Evolutionary conservation across 2,888 invertebrate genomes (phyloP).

Genomic region (Temnothorax unifasciatus): DNA sequence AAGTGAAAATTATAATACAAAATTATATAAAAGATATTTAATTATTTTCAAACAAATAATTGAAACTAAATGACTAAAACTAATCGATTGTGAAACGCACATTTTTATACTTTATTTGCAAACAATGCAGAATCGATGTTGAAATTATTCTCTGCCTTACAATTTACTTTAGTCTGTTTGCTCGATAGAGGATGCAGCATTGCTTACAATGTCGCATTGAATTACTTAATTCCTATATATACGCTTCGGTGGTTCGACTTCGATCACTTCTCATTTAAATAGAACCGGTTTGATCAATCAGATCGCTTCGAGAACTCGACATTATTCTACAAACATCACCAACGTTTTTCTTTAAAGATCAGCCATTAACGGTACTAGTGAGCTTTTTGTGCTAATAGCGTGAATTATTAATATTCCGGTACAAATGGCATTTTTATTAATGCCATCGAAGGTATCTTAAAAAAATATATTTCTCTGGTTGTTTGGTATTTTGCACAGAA

Average conservation of each 20-base stretch:
- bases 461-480: not conserved
- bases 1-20: not conserved
- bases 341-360: constrained; percentile 15
- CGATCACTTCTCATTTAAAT: constrained; percentile 46
- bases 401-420: constrained; percentile 29
- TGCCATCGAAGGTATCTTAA: not conserved
- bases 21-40: not conserved
- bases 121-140: not conserved
- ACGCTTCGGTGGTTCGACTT: not conserved
- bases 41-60: not conserved
- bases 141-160: constrained; percentile 5
- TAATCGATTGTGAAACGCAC: not conserved
- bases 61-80: not conserved
- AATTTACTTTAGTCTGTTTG: not conserved
- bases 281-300: constrained; percentile 11
- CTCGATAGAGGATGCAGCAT: not conserved
- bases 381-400: not conserved
- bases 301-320: constrained; percentile 2
- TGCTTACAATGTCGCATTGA: not conserved
- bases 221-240: constrained; percentile 19
- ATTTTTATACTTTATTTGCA: not conserved
- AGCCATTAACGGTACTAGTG: not conserved
- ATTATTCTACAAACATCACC: constrained; percentile 19
- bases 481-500: not conserved
- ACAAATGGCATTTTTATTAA: constrained; percentile 32